Evolutionary conservation across 53 echinoderm and acorn worm genomes (phyloP).

Genomic region (Stichopus horrens): DNA sequence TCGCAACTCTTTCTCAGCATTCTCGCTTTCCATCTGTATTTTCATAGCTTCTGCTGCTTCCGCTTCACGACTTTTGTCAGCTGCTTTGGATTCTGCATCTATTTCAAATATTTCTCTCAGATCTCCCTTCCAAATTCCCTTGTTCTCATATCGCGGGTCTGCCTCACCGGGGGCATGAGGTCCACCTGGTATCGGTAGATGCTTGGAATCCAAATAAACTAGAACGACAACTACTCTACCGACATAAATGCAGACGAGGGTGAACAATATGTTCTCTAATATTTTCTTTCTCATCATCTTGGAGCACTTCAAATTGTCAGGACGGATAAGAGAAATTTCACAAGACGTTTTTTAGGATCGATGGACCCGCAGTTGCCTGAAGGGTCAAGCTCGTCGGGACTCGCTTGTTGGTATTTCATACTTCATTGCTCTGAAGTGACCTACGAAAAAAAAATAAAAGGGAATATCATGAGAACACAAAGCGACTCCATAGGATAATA

Average conservation of each 20-base stretch:
- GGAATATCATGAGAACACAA: no score
- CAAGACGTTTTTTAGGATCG: no score
- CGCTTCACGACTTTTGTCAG: neutral
- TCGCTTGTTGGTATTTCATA: no score
- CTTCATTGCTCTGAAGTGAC: no score
- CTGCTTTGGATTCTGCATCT: slow-evolving; percentile 24
- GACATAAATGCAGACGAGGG: slow-evolving; percentile 61
- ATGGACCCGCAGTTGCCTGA: no score
- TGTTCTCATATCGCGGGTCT: slow-evolving; percentile 6
- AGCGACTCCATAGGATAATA: no score
- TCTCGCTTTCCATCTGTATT: slow-evolving; percentile 17
- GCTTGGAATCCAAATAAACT: slow-evolving; percentile 64
- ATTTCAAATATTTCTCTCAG: slow-evolving; percentile 16
- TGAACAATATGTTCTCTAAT: slow-evolving; percentile 54
- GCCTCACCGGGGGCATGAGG: slow-evolving; percentile 37
- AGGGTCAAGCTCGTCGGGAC: no score
- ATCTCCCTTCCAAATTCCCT: slow-evolving; percentile 28
- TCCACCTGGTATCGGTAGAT: slow-evolving; percentile 42
- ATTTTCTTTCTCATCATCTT: slow-evolving; percentile 34
- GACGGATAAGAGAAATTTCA: neutral
- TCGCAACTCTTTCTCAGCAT: slow-evolving; percentile 21
- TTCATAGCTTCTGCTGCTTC: neutral
- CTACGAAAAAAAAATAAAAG: no score
- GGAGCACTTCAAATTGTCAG: neutral
- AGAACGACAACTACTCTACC: slow-evolving; percentile 65